Percentiles rank a stretch among this genome's conserved stretches.
These are phyloP conservation scores for Myotis findleyi DNA, from an alignment of 2,797 vertebrate species.

Conservation along the genomic window DNA sequence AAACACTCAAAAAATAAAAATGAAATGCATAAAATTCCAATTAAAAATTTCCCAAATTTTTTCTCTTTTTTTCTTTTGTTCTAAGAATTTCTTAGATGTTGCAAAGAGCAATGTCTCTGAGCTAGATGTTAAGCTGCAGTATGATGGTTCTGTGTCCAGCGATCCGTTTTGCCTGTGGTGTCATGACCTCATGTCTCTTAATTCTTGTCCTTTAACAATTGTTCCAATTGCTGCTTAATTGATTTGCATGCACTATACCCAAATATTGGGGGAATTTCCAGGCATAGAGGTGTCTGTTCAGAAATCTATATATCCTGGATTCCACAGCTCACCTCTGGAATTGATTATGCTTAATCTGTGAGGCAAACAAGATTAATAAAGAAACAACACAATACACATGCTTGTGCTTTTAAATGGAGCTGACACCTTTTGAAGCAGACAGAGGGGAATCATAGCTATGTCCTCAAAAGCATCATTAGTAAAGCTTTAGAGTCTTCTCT, in stretches of 20 bases:
- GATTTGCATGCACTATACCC: neutral
- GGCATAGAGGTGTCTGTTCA: neutral
- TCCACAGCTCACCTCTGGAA: neutral
- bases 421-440: neutral
- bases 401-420: constrained; percentile 10
- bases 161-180: neutral
- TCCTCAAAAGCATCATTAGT: neutral
- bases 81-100: neutral
- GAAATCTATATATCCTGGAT: neutral
- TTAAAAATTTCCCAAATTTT: neutral
- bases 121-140: neutral
- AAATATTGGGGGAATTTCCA: neutral
- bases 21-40: neutral
- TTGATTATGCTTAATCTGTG: constrained; percentile 8
- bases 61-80: neutral
- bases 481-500: neutral
- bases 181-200: neutral
- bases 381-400: neutral
- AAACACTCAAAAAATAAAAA: neutral
- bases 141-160: neutral
- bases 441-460: neutral
- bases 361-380: neutral
- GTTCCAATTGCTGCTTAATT: neutral
- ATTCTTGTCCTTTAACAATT: neutral
- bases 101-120: neutral